phyloP scores from a whole-genome alignment of 2,113 vertebrate species.

The Petaurus breviceps region DNA sequence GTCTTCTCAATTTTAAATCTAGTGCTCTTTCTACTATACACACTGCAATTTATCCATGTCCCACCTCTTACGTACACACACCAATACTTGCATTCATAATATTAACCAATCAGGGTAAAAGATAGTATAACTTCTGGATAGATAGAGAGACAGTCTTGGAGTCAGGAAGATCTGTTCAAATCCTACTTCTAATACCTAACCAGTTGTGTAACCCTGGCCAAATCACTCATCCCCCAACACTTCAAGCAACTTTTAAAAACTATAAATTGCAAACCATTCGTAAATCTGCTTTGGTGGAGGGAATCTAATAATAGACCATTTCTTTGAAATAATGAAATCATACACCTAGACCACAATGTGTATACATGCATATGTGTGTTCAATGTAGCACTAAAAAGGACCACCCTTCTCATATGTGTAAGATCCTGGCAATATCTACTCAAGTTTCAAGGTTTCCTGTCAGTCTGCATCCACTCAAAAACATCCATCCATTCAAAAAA shows the following conservation, averaged over 20 bases:
- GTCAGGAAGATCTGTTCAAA: background rate
- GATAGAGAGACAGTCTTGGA: background rate
- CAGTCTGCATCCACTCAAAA: background rate
- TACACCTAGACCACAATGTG: background rate
- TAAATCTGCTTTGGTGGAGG: background rate
- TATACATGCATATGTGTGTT: background rate
- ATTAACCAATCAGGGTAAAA: background rate
- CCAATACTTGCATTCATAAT: background rate
- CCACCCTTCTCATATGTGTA: background rate
- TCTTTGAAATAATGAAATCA: background rate
- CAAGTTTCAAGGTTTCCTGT: background rate
- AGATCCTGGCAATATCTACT: background rate
- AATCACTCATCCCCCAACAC: background rate
- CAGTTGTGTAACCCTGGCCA: background rate
- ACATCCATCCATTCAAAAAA: background rate
- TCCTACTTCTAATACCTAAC: background rate
- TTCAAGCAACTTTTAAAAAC: background rate
- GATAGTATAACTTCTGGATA: background rate
- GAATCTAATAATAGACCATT: background rate
- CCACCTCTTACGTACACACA: background rate
- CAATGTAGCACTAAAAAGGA: background rate
- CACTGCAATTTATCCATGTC: background rate
- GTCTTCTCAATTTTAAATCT: background rate
- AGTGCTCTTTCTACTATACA: background rate
- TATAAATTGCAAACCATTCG: background rate